phyloP scores from a whole-genome alignment of 2,888 invertebrate genomes.

The Zhuqinia jingwanae region DNA sequence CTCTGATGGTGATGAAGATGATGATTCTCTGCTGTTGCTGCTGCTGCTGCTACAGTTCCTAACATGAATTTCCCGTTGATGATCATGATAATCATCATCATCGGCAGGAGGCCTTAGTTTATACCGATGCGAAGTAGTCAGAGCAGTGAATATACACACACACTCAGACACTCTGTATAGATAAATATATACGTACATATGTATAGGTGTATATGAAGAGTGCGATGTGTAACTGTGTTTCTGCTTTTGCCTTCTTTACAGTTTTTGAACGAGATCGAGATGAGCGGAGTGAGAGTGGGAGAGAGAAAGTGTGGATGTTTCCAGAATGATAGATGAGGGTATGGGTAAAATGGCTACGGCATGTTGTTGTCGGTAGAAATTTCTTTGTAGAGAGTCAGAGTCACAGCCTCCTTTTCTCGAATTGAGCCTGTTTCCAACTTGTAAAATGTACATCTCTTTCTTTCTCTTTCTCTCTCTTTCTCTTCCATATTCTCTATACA shows the following conservation, averaged over 20 bases:
- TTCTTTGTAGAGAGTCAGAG: conserved; percentile 40
- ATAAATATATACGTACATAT: not conserved
- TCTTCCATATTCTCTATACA: conserved; percentile 10
- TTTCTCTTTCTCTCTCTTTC: not conserved
- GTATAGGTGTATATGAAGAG: not conserved
- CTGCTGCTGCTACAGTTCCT: no score
- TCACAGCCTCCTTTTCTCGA: conserved; percentile 20
- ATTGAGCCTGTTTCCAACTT: conserved; percentile 49
- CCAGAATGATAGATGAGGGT: conserved; percentile 76
- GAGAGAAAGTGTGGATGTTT: conserved; percentile 64
- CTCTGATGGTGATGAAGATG: not conserved
- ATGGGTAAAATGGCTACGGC: conserved; percentile 65
- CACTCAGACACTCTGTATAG: not conserved
- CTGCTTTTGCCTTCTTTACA: not conserved
- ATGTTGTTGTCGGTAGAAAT: conserved; percentile 60
- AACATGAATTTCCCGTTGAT: no score
- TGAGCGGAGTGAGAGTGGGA: conserved; percentile 36
- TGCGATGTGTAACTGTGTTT: not conserved
- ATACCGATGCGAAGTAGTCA: no score
- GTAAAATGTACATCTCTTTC: conserved; percentile 25
- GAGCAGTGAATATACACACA: no score
- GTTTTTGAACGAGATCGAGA: not conserved
- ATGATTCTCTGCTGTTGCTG: no score
- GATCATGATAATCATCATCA: no score
- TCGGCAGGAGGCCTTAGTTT: no score